Evolutionary conservation across 1,140 invertebrate genomes (phyloP), one percentile per base, ranked within the genome.

Genomic region (Andrena cerasifolii): DNA sequence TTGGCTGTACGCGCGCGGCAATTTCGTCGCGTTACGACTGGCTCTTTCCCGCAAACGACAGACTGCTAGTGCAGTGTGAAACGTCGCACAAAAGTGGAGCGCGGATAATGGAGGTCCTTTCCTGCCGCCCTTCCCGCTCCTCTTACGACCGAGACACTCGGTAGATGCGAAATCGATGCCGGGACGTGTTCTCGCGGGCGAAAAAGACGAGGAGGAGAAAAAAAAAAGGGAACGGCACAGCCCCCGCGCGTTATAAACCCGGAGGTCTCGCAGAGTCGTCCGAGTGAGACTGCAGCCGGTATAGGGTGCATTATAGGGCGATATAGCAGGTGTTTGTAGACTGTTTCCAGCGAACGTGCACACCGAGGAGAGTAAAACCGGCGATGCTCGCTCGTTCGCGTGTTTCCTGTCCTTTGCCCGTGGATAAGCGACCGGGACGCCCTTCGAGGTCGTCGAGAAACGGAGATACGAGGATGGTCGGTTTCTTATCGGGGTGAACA

Each of bases 111-210:
- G 82, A 72, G 53, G 77, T 83, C 81, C 82, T 79, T 79, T 43
- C 33, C 21, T 26, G 14, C n/a, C 51, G n/a, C 31, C 45, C 10
- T 43, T 33, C 63, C 16, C 53, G 40, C 43, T 58, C 56, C 63
- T 58, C 56, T 76, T 73, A 73, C 53, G 76, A 79, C 26, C 76
- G 59, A 63, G 81, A 83, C 80, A 80, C 78, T 58, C 74, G 70
- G 73, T 80, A 71, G 73, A 83, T 85, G 81, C 65, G 81, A 83
- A 85, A 85, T 85, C 83, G 83, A 85, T 85, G 81, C 79, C 54
- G 67, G 78, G 51, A 80, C 73, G 78, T 66, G 80, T 66, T 51
- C 54, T 18, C n/a, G 79, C 76, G 16, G 2, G 18, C 45, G 45
- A 47, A 47, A 47, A 47, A 14, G 18, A 47, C n/a, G n/a, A n/a